Conservation (phyloP, 1,140 invertebrate species). For the Macrotrachela quadricornifera region DNA sequence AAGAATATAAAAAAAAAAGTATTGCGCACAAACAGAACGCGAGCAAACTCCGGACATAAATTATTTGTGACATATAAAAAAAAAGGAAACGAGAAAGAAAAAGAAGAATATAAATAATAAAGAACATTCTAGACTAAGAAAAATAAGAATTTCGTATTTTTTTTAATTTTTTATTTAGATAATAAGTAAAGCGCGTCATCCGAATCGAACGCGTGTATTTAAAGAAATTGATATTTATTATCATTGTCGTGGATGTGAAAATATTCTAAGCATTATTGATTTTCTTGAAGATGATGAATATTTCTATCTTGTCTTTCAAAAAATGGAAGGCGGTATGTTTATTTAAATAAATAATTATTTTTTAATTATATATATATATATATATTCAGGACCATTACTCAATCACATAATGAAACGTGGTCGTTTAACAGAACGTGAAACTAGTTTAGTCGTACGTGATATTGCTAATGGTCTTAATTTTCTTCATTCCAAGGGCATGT, state of each 20-base stretch:
- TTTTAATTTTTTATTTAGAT: too few relatives aligned
- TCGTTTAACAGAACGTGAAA: conserved; percentile 80
- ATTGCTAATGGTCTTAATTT: conserved; percentile 79
- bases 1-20: too few relatives aligned
- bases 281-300: conserved; percentile 81
- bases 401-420: conserved; percentile 70
- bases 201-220: conserved; percentile 42
- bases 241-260: conserved; percentile 79
- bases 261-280: conserved; percentile 87
- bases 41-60: too few relatives aligned
- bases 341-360: too few relatives aligned
- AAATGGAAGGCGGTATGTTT: conserved; percentile 13
- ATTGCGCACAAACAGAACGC: too few relatives aligned
- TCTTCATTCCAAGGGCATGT: conserved; percentile 54
- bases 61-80: too few relatives aligned
- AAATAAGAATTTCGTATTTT: too few relatives aligned
- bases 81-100: too few relatives aligned
- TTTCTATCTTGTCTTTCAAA: conserved; percentile 10
- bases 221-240: conserved; percentile 95
- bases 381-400: conserved; percentile 37
- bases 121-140: too few relatives aligned
- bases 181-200: background rate
- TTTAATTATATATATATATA: too few relatives aligned
- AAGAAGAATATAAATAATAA: too few relatives aligned
- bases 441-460: conserved; percentile 70